phyloP scores from a whole-genome alignment of 2,113 vertebrate genomes.

The Dasypus novemcinctus region DNA sequence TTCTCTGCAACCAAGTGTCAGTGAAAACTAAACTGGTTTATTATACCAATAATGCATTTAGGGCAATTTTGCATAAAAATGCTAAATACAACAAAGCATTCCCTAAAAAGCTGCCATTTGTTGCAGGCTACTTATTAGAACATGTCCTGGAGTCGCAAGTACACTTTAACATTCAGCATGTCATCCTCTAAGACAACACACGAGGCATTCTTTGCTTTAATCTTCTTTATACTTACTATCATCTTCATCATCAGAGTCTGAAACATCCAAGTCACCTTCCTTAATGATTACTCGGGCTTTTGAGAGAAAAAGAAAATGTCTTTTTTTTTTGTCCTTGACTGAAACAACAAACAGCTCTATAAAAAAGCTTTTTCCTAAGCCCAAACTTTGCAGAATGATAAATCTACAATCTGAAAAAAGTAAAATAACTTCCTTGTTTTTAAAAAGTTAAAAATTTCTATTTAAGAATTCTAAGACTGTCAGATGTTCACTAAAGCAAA shows the following conservation, averaged over 20 bases:
- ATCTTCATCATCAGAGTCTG: conserved; percentile 96
- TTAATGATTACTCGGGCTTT: conserved; percentile 90
- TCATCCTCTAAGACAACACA: neutral
- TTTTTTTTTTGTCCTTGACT: neutral
- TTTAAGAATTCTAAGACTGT: neutral
- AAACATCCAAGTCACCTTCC: conserved; percentile 93
- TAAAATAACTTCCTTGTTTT: neutral
- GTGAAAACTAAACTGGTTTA: neutral
- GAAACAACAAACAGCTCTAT: neutral
- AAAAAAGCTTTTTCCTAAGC: neutral
- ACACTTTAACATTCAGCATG: neutral
- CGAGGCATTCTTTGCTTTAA: neutral
- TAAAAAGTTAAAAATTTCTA: neutral
- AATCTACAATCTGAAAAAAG: neutral
- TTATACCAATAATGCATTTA: neutral
- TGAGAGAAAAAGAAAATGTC: conserved; percentile 25
- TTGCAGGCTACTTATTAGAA: neutral
- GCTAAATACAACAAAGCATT: neutral
- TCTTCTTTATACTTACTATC: conserved; percentile 87
- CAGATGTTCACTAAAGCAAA: neutral
- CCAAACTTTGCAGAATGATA: neutral
- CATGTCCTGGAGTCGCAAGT: neutral
- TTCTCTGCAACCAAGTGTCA: neutral
- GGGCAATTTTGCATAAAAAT: neutral
- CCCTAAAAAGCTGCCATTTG: neutral